phyloP scores from a whole-genome alignment of 2,888 invertebrate genomes.

The Tanypteryx hageni region DNA sequence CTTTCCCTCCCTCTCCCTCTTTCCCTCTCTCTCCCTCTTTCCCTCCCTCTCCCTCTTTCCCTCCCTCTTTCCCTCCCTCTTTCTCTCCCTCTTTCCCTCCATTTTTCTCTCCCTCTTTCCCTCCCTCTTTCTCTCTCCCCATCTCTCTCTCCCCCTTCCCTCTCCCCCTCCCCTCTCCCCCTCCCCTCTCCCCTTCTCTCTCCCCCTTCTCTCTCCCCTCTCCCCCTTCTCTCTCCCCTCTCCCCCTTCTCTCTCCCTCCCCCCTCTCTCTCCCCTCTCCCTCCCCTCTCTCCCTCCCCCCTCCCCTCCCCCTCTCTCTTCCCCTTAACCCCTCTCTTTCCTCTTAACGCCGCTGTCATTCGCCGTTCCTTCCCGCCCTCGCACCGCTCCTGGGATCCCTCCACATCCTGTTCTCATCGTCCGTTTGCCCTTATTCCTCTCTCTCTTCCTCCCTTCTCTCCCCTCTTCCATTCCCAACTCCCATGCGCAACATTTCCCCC shows the following conservation, averaged over 20 bases:
- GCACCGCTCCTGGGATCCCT: background rate
- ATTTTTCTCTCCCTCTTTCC: background rate
- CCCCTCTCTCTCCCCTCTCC: background rate
- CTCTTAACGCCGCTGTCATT: background rate
- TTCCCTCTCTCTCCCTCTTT: background rate
- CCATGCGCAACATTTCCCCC: background rate
- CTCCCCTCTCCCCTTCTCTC: background rate
- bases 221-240: background rate
- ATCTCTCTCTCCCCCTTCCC: too few species aligned
- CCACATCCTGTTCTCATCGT: conserved; percentile 25
- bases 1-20: background rate
- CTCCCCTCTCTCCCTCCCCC: background rate
- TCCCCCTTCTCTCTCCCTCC: background rate
- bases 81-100: background rate
- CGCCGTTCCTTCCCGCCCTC: background rate
- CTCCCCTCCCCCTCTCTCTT: background rate
- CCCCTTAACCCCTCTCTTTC: background rate
- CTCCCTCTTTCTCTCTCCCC: background rate
- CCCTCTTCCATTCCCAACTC: background rate
- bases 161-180: background rate
- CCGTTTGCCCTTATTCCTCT: background rate
- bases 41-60: background rate
- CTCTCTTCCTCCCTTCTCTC: background rate
- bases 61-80: background rate
- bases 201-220: background rate